Conservation (phyloP, 2,888 invertebrate species). For the Gari tellinella region DNA sequence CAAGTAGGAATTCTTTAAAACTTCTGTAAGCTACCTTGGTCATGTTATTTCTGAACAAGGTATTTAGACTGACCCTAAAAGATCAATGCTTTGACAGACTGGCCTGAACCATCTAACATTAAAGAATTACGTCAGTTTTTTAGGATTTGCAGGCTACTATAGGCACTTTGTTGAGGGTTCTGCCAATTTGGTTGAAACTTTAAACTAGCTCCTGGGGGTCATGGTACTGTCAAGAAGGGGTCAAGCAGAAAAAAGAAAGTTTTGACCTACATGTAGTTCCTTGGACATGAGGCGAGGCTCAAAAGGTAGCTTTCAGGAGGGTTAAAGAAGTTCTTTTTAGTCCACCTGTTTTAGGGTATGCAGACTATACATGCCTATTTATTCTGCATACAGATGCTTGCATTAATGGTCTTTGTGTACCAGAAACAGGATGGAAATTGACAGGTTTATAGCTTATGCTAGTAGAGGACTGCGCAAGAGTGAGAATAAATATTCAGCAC, state of each 20-base stretch:
- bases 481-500: constrained; percentile 16
- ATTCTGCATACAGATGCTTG: constrained; percentile 23
- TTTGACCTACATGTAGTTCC: constrained; percentile 8
- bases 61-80: constrained; percentile 20
- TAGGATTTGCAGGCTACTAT: constrained; percentile 27
- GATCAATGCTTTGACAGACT: constrained; percentile 8
- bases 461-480: constrained; percentile 13
- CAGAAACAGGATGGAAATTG: constrained; percentile 9
- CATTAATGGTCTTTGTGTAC: constrained; percentile 13
- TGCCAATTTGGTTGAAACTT: constrained; percentile 6
- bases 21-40: constrained; percentile 10
- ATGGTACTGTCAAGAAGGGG: too few species aligned
- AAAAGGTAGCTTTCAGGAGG: too few species aligned
- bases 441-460: constrained; percentile 23
- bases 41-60: constrained; percentile 19
- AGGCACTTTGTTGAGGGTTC: constrained; percentile 15
- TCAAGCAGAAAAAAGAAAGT: constrained; percentile 1
- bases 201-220: constrained; percentile 14
- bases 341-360: too few species aligned
- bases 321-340: too few species aligned
- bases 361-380: constrained; percentile 6
- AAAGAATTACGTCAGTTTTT: constrained; percentile 11
- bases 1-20: constrained; percentile 29
- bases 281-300: too few species aligned
- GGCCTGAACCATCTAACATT: constrained; percentile 12